These are phyloP conservation scores for Pteria penguin DNA, from an alignment of 2,888 invertebrate genomes.

Conservation along the genomic window DNA sequence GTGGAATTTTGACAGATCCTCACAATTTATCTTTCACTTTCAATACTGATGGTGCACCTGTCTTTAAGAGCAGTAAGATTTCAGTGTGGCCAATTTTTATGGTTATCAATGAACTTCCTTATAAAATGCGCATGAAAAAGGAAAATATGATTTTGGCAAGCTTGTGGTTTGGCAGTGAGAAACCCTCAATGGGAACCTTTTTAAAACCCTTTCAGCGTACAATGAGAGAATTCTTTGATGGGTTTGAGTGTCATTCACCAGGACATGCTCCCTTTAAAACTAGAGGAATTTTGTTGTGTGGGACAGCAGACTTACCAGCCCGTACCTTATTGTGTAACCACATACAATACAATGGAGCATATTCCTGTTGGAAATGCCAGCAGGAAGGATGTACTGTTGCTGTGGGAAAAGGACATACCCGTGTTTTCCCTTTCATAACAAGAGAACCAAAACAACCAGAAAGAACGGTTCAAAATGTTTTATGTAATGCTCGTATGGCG, in stretches of 20 bases:
- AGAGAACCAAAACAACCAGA: slow-evolving; percentile 30
- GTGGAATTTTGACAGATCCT: neutral
- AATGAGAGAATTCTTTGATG: slow-evolving; percentile 24
- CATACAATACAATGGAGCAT: slow-evolving; percentile 44
- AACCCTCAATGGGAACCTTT: slow-evolving; percentile 39
- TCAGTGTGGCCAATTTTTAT: slow-evolving; percentile 45
- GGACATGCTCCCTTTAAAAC: slow-evolving; percentile 21
- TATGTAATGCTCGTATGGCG: slow-evolving; percentile 7
- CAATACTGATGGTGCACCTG: slow-evolving; percentile 49
- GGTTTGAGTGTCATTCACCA: slow-evolving; percentile 8
- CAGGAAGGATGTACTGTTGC: slow-evolving; percentile 33
- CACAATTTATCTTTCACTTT: slow-evolving; percentile 32
- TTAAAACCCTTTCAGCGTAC: slow-evolving; percentile 37
- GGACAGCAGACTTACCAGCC: slow-evolving; percentile 45
- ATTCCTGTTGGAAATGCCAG: slow-evolving; percentile 40
- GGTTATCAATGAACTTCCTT: slow-evolving; percentile 49
- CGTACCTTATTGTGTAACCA: slow-evolving; percentile 36
- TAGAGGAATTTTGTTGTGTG: slow-evolving; percentile 23
- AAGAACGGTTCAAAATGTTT: slow-evolving; percentile 16
- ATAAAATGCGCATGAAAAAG: slow-evolving; percentile 6
- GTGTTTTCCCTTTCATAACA: slow-evolving; percentile 35
- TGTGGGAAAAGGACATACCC: slow-evolving; percentile 43
- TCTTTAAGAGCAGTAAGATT: slow-evolving; percentile 44
- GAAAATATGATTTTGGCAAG: slow-evolving; percentile 25
- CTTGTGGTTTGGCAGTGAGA: slow-evolving; percentile 32